Percentiles rank a stretch among this genome's conserved stretches.
phyloP scores from a whole-genome alignment of 2,797 vertebrate species.

The Spatula versicolor region DNA sequence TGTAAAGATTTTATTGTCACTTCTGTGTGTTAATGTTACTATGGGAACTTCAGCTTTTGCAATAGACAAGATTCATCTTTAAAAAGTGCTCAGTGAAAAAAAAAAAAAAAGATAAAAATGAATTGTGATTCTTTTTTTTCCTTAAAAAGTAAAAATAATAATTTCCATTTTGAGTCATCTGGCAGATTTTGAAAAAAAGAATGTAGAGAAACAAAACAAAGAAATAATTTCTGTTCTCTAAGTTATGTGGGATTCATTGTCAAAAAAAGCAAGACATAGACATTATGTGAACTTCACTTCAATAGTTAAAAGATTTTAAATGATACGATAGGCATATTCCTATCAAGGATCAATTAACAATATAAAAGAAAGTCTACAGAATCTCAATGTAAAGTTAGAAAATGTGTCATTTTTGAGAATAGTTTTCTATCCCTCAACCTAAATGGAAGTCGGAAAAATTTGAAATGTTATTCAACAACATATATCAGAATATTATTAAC shows the following conservation, averaged over 20 bases:
- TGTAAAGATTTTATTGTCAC: background rate
- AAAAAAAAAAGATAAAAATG: background rate
- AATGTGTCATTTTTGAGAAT: background rate
- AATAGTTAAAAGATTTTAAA: background rate
- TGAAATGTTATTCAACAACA: background rate
- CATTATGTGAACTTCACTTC: background rate
- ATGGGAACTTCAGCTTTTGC: constrained; percentile 16
- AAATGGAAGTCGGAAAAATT: background rate
- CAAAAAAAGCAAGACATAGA: background rate
- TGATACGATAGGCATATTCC: background rate
- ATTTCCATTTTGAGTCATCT: background rate
- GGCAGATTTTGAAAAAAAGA: background rate
- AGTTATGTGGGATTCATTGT: background rate
- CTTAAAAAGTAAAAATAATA: background rate
- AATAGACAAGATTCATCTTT: background rate
- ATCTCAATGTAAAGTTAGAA: background rate
- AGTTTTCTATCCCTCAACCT: background rate
- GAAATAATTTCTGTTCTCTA: background rate
- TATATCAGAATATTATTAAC: background rate
- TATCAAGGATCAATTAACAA: background rate
- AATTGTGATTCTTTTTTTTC: background rate
- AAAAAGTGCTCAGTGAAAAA: background rate
- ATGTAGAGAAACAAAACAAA: background rate
- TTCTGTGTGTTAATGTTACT: background rate
- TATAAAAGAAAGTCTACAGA: background rate